Percentiles rank a stretch among this genome's conserved stretches.
phyloP scores from a whole-genome alignment of 2,888 invertebrate genomes.

The Himalopsyche japonica region DNA sequence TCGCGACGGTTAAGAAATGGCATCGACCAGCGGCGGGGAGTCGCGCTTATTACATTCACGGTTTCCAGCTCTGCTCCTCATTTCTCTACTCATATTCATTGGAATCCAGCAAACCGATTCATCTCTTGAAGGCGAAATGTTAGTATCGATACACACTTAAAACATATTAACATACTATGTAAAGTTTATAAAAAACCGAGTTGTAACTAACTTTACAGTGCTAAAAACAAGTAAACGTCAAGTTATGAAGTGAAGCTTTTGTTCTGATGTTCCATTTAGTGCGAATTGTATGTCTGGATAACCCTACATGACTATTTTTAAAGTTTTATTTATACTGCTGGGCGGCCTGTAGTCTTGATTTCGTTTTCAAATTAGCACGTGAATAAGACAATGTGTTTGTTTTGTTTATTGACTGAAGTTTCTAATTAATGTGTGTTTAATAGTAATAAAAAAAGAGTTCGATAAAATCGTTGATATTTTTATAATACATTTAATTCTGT shows the following conservation, averaged over 20 bases:
- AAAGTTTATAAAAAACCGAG: neutral
- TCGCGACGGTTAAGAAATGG: neutral
- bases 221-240: neutral
- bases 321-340: neutral
- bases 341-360: neutral
- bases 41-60: neutral
- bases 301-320: neutral
- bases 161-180: neutral
- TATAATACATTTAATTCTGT: too few relatives aligned
- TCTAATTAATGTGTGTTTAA: neutral
- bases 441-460: too few relatives aligned
- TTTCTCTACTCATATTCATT: neutral
- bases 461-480: too few relatives aligned
- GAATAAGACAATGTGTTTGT: neutral
- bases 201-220: neutral
- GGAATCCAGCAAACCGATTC: neutral
- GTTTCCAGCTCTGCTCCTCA: neutral
- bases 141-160: conserved; percentile 4
- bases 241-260: neutral
- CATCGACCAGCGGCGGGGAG: neutral
- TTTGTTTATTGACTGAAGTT: neutral
- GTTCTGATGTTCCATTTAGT: neutral
- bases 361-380: neutral
- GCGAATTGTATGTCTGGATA: neutral
- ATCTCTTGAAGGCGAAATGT: conserved; percentile 29